phyloP scores from a whole-genome alignment of 2,888 invertebrate species.

The Onthophagus sagittarius region DNA sequence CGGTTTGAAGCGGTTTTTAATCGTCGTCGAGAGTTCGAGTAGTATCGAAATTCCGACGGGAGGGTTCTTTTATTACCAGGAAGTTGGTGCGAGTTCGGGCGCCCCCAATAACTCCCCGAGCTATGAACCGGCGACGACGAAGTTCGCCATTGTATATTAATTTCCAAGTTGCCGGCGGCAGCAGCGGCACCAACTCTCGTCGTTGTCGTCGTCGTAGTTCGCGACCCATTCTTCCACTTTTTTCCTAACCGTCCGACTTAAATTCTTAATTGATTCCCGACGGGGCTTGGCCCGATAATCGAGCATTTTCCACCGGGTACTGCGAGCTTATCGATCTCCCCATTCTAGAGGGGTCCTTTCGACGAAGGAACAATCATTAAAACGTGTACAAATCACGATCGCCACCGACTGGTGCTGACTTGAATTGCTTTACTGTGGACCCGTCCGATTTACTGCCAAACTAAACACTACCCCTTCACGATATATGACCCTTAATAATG shows the following conservation, averaged over 20 bases:
- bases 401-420: slow-evolving; percentile 46
- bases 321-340: not conserved
- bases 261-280: not conserved
- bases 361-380: slow-evolving; percentile 38
- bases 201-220: not conserved
- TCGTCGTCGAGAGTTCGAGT: not conserved
- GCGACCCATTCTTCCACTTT: not conserved
- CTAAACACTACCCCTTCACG: slow-evolving; percentile 39
- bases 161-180: not conserved
- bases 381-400: slow-evolving; percentile 46
- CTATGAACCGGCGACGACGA: not conserved
- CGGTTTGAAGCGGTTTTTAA: not conserved
- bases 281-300: not conserved
- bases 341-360: not conserved
- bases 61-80: not conserved
- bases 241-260: not conserved
- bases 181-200: not conserved
- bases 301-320: not conserved
- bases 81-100: not conserved
- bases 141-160: not conserved
- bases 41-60: not conserved
- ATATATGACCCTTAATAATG: slow-evolving; percentile 32
- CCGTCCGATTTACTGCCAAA: slow-evolving; percentile 41
- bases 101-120: not conserved
- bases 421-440: slow-evolving; percentile 45